These are phyloP conservation scores for Dreissena rostriformis DNA, from an alignment of 1,140 invertebrate genomes.

Conservation along the genomic window DNA sequence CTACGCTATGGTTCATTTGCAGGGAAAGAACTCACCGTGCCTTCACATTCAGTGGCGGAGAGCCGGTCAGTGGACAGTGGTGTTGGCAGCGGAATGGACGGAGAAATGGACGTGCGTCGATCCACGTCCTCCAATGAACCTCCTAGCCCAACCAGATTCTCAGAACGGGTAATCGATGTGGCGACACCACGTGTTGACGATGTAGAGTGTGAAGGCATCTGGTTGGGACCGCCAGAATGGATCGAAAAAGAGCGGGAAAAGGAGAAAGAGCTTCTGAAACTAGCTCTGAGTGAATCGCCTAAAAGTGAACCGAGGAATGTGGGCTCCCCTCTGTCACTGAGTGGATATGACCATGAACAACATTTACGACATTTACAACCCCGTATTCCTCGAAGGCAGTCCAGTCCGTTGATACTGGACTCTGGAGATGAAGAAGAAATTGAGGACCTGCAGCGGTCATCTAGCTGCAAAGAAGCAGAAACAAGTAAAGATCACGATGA, in stretches of 20 bases:
- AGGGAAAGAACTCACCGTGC: constrained; percentile 66
- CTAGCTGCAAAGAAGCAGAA: constrained; percentile 71
- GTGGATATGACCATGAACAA: constrained; percentile 46
- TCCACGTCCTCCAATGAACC: constrained; percentile 71
- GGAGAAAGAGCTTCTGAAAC: constrained; percentile 65
- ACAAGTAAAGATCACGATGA: constrained; percentile 32
- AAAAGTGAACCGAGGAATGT: constrained; percentile 43
- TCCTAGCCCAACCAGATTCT: constrained; percentile 67
- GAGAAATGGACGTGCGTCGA: constrained; percentile 63
- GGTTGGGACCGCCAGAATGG: constrained; percentile 78
- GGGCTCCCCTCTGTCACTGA: constrained; percentile 21
- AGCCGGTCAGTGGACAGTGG: constrained; percentile 71
- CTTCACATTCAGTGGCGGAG: constrained; percentile 58
- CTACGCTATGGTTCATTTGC: constrained; percentile 58
- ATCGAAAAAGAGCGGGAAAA: constrained; percentile 69
- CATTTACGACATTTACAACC: constrained; percentile 62
- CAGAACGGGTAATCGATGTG: constrained; percentile 51
- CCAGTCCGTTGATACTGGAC: constrained; percentile 71
- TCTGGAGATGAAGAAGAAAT: constrained; percentile 54
- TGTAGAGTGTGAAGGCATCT: constrained; percentile 58
- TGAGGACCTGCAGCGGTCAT: constrained; percentile 65
- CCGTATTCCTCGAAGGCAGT: constrained; percentile 70
- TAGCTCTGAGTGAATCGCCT: constrained; percentile 51
- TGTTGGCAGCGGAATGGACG: constrained; percentile 71
- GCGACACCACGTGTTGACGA: constrained; percentile 58